A percentile compares a stretch with the other conserved stretches of the same genome.
Evolutionary conservation across 2,797 vertebrate genomes (phyloP).

Genomic region (Microctenopoma steveboyesi): DNA sequence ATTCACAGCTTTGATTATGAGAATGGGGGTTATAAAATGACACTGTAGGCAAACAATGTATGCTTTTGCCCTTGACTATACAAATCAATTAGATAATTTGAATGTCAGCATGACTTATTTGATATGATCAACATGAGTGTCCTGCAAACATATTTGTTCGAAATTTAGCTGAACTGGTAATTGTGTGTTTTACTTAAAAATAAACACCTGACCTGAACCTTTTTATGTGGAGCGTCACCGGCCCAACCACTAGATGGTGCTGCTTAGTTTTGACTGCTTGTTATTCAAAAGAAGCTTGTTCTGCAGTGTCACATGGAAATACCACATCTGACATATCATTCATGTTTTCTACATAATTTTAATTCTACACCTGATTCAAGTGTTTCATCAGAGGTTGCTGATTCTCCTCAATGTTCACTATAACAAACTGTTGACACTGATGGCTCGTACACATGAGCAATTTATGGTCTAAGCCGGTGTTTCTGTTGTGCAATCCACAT

Average conservation of each 20-base stretch:
- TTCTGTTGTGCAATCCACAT: conserved; percentile 41
- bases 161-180: conserved; percentile 4
- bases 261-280: conserved; percentile 49
- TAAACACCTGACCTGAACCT: neutral
- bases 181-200: conserved; percentile 4
- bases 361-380: neutral
- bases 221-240: neutral
- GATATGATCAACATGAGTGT: neutral
- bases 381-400: neutral
- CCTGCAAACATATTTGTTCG: neutral
- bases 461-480: conserved; percentile 15
- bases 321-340: neutral
- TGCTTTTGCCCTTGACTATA: conserved; percentile 31
- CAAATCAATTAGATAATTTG: conserved; percentile 19
- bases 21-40: conserved; percentile 36
- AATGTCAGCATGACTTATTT: conserved; percentile 24
- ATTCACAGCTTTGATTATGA: conserved; percentile 47
- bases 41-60: conserved; percentile 27
- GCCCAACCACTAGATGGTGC: conserved; percentile 73
- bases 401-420: conserved; percentile 17
- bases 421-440: conserved; percentile 10
- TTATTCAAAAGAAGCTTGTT: neutral
- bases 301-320: neutral
- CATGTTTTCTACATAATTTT: neutral
- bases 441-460: conserved; percentile 4